Base-by-base conservation (phyloP, 1,140 invertebrate genomes). In the Drosophila orena region DNA sequence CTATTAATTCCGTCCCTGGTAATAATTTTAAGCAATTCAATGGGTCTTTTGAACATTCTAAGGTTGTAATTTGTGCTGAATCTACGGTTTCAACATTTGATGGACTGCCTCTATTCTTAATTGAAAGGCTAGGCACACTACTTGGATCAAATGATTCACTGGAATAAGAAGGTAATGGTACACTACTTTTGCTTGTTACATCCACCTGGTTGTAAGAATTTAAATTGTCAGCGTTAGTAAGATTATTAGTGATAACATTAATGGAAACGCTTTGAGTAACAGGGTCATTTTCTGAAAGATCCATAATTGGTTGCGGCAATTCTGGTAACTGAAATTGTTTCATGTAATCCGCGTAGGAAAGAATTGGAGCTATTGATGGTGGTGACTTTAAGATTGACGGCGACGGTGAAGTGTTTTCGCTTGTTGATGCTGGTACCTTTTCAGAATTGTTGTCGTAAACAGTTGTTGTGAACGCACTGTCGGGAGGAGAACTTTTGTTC, bases 251-350 rank as follows among this genome's bases (percentile, higher is more conserved):
- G 4, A n/a, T 38, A 37, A 40, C 34, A 24, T 10, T 20, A 43
- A 22, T 6, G 3, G 56, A 27, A 7, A 22, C 27, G n/a, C 40
- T 40, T 2, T 30, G 14, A n/a, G 22, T 3, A 47, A 27, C 38
- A 43, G 43, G 14, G 0, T n/a, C 12, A 27, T 42, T 38, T 24
- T 17, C 62, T 15, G 44, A 46, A 0, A 88, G 55, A 34, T 60
- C 61, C 11, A 79, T 37, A 30, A 86, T 73, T 10, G 75, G 81
- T 17, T 71, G 68, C 15, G 86, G 86, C 35, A 90, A 65, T 35
- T 90, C 86, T 6, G 86, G 86, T 44, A 90, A 60, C 12, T 90
- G 75, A 77, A 90, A 90, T 49, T 79, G 65, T 52, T 90, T 90
- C 81, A 90, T 86, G 54, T 90, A 90, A 46, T 90, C 81, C 27